phyloP scores from a whole-genome alignment of 92 coral and sea anemone species.

The Actinostola sp. region DNA sequence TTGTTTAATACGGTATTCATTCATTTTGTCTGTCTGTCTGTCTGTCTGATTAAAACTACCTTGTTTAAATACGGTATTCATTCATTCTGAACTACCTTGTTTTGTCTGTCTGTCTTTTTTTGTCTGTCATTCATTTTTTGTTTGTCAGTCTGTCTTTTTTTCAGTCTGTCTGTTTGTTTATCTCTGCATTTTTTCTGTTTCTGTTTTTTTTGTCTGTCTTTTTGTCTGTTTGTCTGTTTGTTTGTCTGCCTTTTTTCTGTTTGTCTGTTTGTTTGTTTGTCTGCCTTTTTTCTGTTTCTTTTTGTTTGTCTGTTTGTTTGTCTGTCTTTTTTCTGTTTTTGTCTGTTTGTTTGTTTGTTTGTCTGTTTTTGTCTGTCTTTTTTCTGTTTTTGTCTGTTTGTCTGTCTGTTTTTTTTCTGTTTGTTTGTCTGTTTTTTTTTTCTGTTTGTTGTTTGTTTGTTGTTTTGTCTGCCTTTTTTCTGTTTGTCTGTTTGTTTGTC shows the following conservation, averaged over 20 bases:
- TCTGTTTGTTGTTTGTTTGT: not conserved
- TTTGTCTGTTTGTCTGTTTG: slow-evolving; percentile 4
- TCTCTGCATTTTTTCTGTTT: too few relatives aligned
- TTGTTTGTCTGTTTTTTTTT: not conserved
- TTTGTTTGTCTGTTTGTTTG: not conserved
- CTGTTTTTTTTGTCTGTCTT: not conserved
- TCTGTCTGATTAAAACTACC: too few relatives aligned
- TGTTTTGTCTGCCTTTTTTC: not conserved
- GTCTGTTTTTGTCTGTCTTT: not conserved
- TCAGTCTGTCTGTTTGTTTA: not conserved
- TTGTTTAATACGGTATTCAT: too few relatives aligned
- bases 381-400: too few relatives aligned
- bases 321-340: not conserved
- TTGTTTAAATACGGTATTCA: too few relatives aligned
- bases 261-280: not conserved
- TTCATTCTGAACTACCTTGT: too few relatives aligned
- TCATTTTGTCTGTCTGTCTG: too few relatives aligned
- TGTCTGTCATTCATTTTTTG: too few relatives aligned
- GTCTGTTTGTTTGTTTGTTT: not conserved
- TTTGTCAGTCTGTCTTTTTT: not conserved
- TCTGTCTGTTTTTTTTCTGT: not conserved
- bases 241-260: too few relatives aligned
- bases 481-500: not conserved
- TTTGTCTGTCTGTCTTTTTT: not conserved
- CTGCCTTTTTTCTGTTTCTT: not conserved